A percentile compares a stretch with the other conserved stretches of the same genome.
Conservation (phyloP, 2,888 invertebrate genomes). For the Dolichopus griseipennis region DNA sequence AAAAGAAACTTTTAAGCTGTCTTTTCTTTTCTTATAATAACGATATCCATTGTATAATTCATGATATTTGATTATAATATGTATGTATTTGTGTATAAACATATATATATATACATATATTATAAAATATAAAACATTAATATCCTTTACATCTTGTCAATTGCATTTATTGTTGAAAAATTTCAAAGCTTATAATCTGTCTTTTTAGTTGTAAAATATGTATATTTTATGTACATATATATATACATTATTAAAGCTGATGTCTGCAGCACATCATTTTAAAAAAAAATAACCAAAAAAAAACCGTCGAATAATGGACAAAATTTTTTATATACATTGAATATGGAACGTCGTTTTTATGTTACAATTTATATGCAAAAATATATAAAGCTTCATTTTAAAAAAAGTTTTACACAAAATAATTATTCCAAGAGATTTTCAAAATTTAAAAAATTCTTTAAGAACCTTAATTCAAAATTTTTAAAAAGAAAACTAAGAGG, state of each 20-base stretch:
- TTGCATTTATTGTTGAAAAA: not conserved
- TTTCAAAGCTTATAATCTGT: not conserved
- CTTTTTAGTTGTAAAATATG: not conserved
- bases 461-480: no score
- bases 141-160: not conserved
- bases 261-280: not conserved
- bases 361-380: no score
- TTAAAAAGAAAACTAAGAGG: no score
- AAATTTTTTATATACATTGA: not conserved
- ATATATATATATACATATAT: not conserved
- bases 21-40: not conserved
- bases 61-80: not conserved
- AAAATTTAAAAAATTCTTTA: no score
- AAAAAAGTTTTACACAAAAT: no score
- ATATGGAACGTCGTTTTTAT: not conserved
- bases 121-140: not conserved
- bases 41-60: not conserved
- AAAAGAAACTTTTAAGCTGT: conserved; percentile 1
- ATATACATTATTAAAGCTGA: not conserved
- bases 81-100: not conserved
- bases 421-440: no score
- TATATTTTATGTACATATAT: no score
- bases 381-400: no score
- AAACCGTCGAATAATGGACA: not conserved
- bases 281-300: not conserved